phyloP scores from a whole-genome alignment of 2,797 vertebrate genomes.

The Loriculus beryllinus region DNA sequence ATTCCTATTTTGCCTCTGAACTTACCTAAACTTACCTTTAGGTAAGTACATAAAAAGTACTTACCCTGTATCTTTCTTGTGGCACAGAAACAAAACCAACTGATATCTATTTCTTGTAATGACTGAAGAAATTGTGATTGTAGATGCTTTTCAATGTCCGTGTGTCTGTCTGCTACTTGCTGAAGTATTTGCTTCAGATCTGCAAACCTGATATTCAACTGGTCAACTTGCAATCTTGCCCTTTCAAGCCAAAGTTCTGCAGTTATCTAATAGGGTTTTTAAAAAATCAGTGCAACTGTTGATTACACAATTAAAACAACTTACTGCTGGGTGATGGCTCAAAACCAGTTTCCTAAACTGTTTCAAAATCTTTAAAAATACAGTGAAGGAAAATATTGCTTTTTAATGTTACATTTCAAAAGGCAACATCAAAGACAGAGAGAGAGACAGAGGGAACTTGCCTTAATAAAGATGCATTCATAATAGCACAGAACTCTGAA shows the following conservation, averaged over 20 bases:
- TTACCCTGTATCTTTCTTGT: not conserved
- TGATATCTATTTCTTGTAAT: not conserved
- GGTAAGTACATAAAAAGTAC: not conserved
- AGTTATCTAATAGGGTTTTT: not conserved
- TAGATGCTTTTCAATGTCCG: not conserved
- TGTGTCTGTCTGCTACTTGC: not conserved
- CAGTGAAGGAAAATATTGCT: not conserved
- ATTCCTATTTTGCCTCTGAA: not conserved
- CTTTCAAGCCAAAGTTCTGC: not conserved
- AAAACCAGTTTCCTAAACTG: not conserved
- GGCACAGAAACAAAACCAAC: not conserved
- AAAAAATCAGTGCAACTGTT: not conserved
- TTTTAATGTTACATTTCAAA: not conserved
- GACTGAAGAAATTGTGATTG: not conserved
- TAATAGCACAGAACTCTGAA: not conserved
- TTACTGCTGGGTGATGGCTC: not conserved
- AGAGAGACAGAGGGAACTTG: not conserved
- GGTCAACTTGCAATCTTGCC: not conserved
- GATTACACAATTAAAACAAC: not conserved
- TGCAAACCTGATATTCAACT: not conserved
- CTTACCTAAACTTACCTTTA: not conserved
- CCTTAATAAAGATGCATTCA: not conserved
- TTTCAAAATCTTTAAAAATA: not conserved
- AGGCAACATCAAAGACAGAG: not conserved
- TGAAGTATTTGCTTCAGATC: not conserved